Percentiles rank a stretch among this genome's conserved stretches.
These are phyloP conservation scores for Phortica magna DNA, from an alignment of 2,888 invertebrate species.

Conservation along the genomic window DNA sequence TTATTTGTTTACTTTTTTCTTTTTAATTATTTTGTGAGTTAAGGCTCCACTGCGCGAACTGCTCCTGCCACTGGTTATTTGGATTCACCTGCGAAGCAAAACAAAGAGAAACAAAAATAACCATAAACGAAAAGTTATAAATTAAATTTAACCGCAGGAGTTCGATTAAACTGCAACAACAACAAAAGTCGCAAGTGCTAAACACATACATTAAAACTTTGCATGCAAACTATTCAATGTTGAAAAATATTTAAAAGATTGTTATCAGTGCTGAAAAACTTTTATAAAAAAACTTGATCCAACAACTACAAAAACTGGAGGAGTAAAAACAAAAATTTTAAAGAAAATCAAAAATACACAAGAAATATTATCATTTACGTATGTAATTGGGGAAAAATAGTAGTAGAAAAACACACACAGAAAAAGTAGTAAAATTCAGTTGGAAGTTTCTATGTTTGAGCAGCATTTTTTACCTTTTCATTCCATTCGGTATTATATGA, in stretches of 20 bases:
- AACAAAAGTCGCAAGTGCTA: too few species aligned
- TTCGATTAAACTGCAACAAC: too few species aligned
- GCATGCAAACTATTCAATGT: constrained; percentile 54
- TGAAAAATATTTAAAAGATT: too few species aligned
- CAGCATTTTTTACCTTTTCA: constrained; percentile 75
- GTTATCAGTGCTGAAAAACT: too few species aligned
- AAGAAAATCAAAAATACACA: constrained; percentile 17
- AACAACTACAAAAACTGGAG: constrained; percentile 33
- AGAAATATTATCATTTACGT: too few species aligned
- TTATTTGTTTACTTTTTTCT: constrained; percentile 41
- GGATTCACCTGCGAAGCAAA: constrained; percentile 73
- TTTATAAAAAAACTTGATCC: neutral
- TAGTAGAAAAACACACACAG: constrained; percentile 51
- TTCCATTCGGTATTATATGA: constrained; percentile 78
- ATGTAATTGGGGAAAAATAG: neutral
- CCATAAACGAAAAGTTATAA: too few species aligned
- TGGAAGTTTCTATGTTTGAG: constrained; percentile 7
- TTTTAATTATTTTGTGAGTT: constrained; percentile 75
- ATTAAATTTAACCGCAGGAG: too few species aligned
- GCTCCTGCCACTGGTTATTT: constrained; percentile 78
- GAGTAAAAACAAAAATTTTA: constrained; percentile 44
- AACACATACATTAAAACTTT: constrained; percentile 16
- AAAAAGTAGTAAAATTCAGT: constrained; percentile 31
- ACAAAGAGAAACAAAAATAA: too few species aligned
- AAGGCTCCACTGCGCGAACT: constrained; percentile 78